Evolutionary conservation across 2,113 vertebrate species (phyloP).

Genomic region (Alouatta palliata): DNA sequence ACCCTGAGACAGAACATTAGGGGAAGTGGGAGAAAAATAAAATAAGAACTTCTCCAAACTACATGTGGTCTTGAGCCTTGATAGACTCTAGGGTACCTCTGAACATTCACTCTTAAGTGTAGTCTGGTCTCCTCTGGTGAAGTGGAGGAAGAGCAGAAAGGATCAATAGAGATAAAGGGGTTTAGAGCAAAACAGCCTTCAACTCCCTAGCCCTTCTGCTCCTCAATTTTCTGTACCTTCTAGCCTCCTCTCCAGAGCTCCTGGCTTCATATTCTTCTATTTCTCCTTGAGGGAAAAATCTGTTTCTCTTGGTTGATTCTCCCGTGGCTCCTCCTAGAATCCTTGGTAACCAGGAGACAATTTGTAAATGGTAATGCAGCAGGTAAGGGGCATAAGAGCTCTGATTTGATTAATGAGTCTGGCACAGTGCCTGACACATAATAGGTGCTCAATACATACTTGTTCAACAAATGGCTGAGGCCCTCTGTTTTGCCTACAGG

Average conservation of each 20-base stretch:
- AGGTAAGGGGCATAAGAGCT: not conserved
- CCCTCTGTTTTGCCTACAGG: not conserved
- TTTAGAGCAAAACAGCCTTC: not conserved
- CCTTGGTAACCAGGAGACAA: not conserved
- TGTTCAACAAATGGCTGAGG: not conserved
- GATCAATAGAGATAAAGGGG: not conserved
- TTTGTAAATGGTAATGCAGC: not conserved
- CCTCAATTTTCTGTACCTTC: not conserved
- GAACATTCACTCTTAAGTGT: not conserved
- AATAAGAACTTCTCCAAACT: not conserved
- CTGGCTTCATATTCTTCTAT: not conserved
- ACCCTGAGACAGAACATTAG: not conserved
- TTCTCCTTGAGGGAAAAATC: not conserved
- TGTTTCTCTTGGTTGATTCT: not conserved
- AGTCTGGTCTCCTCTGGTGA: not conserved
- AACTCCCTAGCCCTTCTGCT: not conserved
- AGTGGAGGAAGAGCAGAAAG: not conserved
- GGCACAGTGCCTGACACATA: not conserved
- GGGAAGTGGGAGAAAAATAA: not conserved
- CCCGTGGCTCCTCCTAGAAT: not conserved
- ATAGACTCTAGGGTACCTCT: not conserved
- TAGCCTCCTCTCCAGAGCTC: not conserved
- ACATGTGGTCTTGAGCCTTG: not conserved
- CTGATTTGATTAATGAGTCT: not conserved
- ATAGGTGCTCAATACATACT: not conserved